Conservation (phyloP, 1,140 invertebrate genomes). For the Ruditapes philippinarum region DNA sequence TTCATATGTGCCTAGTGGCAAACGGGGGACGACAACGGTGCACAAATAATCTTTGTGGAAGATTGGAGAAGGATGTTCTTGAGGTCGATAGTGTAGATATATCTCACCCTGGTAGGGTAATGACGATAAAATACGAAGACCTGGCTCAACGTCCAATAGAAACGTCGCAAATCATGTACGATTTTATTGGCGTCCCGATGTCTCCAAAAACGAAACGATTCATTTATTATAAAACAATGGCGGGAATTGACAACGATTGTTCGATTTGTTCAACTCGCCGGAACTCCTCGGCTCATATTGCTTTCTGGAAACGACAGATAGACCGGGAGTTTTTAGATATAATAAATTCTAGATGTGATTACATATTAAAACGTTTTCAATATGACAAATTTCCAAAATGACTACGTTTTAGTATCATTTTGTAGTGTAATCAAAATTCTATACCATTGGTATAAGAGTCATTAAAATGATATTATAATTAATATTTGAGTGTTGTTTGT, state of each 20-base stretch:
- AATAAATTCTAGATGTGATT: slow-evolving; percentile 37
- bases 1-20: not conserved
- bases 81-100: not conserved
- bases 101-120: not conserved
- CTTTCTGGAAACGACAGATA: slow-evolving; percentile 43
- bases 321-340: not conserved
- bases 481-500: no score
- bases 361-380: slow-evolving; percentile 10
- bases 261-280: slow-evolving; percentile 39
- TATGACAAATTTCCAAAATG: slow-evolving; percentile 6
- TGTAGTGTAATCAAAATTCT: no score
- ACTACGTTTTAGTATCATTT: no score
- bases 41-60: not conserved
- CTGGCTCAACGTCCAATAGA: slow-evolving; percentile 41
- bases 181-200: slow-evolving; percentile 37
- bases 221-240: slow-evolving; percentile 52
- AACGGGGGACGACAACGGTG: slow-evolving; percentile 10
- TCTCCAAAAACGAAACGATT: not conserved
- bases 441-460: no score
- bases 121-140: slow-evolving; percentile 27
- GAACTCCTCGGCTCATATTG: slow-evolving; percentile 45
- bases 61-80: slow-evolving; percentile 40
- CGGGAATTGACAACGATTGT: slow-evolving; percentile 13
- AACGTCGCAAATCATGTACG: slow-evolving; percentile 19
- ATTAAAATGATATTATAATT: no score